Percentiles rank a stretch among this genome's conserved stretches.
phyloP scores from a whole-genome alignment of 2,888 invertebrate genomes.

The Blomia tropicalis region DNA sequence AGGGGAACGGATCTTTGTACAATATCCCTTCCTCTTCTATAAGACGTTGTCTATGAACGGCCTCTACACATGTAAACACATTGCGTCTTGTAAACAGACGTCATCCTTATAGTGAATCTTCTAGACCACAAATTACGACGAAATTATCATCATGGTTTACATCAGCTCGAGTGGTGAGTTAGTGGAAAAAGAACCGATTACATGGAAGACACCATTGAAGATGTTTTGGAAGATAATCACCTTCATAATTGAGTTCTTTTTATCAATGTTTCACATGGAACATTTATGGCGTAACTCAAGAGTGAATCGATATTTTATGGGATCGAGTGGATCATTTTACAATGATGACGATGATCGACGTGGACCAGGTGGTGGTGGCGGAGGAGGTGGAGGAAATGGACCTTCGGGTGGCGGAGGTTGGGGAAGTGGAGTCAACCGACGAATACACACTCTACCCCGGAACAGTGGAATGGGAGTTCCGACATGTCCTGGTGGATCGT shows the following conservation, averaged over 20 bases:
- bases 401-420: background rate
- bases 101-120: no score
- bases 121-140: no score
- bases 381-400: background rate
- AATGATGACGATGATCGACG: background rate
- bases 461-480: constrained; percentile 4
- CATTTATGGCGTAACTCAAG: background rate
- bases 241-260: constrained; percentile 1
- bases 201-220: constrained; percentile 15
- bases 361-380: background rate
- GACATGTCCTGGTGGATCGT: constrained; percentile 9
- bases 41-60: no score
- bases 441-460: constrained; percentile 10
- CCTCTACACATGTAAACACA: no score
- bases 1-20: no score
- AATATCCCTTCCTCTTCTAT: no score
- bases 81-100: no score
- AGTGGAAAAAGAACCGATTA: background rate
- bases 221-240: background rate
- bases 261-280: background rate
- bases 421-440: background rate
- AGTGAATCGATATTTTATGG: constrained; percentile 4
- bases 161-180: background rate
- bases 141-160: constrained; percentile 9
- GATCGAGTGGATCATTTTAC: background rate